Base-by-base conservation (phyloP, 2,888 invertebrate species). In the Torymus aiolomorphi region DNA sequence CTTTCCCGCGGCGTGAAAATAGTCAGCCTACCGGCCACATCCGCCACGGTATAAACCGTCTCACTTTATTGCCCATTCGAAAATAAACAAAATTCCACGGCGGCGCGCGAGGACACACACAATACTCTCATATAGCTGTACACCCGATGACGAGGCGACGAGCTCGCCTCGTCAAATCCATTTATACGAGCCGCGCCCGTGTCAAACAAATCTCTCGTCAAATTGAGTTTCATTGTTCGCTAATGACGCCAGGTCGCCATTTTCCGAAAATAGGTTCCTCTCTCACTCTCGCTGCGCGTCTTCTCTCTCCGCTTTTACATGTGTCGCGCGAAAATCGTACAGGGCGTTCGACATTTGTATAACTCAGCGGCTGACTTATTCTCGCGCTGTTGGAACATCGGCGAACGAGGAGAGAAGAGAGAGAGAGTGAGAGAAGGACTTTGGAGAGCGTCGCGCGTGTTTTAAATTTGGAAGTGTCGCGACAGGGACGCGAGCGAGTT, bases 191-290 rank as follows among this genome's bases (percentile, higher is more conserved):
- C 51, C 20, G 42, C 62, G 63, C 13, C 11, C 51, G 31, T 69
- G 74, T 75, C 74, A 79, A 75, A 71, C 75, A 80, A 80, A 72
- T 76, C 75, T 72, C 54, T 76, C 76, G 42, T 76, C 72, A 76
- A 80, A 76, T 76, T 76, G 67, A 54, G 52, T 74, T 80, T 77
- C 73, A 80, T 80, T 76, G 76, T 80, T 74, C 67, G 63, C 74
- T 76, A 80, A 77, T 74, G 63, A 74, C 72, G 20, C 59, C 59
- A 51, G 2, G 31, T 31, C 14, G 18, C 31, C 18, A n/a, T 61
- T 16, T 67, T 56, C 63, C 42, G n/a, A 62, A 73, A 78, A 73
- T 78, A 78, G 31, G 69, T n/a, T 16, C 12, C 1, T 16, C 24
- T 10, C 12, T 66, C 59, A 62, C 42, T 59, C 59, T 67, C 56